These are phyloP conservation scores for Stichodactyla helianthus DNA, from an alignment of 64 coral and sea anemone genomes.

Conservation along the genomic window DNA sequence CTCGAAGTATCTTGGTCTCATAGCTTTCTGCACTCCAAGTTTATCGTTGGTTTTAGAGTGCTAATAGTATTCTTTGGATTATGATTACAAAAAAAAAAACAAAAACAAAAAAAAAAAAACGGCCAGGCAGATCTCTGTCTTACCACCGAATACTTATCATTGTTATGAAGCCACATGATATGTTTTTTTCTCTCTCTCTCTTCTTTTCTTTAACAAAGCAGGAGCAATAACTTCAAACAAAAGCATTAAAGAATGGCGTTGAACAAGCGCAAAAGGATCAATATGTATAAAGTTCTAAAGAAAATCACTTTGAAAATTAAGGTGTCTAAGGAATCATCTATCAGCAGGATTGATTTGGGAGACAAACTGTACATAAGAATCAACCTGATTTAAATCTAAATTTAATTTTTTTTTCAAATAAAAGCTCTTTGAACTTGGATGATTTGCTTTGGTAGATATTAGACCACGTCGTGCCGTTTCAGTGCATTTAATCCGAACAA, in stretches of 20 bases:
- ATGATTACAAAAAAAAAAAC: not conserved
- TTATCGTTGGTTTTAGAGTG: not conserved
- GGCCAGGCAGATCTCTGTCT: not conserved
- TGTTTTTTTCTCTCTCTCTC: not conserved
- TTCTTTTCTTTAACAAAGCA: not conserved
- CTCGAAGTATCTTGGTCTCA: slow-evolving; percentile 1
- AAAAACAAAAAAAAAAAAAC: not conserved
- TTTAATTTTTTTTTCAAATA: not conserved
- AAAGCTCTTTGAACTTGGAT: slow-evolving; percentile 3
- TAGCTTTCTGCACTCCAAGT: slow-evolving; percentile 1
- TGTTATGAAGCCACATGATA: not conserved
- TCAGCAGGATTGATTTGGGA: not conserved
- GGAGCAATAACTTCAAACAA: not conserved
- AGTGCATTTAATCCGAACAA: not conserved
- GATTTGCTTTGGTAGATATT: not conserved
- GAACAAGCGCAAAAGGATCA: not conserved
- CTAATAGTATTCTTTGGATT: not conserved
- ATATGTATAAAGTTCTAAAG: not conserved
- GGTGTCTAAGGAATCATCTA: not conserved
- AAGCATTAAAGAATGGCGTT: not conserved
- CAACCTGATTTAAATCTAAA: too few species aligned
- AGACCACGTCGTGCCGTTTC: not conserved
- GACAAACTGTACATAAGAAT: not conserved
- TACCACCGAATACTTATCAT: not conserved
- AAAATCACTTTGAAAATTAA: not conserved